A percentile compares a stretch with the other conserved stretches of the same genome.
phyloP scores from a whole-genome alignment of 2,797 vertebrate species.

The Enteromius radiatus region DNA sequence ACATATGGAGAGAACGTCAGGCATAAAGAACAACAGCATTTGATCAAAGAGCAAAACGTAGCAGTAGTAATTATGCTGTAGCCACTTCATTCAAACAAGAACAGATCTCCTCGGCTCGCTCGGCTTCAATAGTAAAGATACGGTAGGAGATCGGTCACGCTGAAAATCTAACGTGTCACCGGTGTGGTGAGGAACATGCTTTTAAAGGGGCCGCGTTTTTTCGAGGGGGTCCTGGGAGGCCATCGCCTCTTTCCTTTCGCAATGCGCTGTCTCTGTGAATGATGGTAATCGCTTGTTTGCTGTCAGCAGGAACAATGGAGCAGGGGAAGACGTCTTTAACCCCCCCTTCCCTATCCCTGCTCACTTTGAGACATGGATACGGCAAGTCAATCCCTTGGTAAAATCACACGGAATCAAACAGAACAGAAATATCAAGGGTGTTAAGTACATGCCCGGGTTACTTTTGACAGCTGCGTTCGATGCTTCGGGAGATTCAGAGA shows the following conservation, averaged over 20 bases:
- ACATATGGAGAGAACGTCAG: slow-evolving; percentile 53
- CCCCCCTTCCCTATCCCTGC: slow-evolving; percentile 48
- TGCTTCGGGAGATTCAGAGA: slow-evolving; percentile 29
- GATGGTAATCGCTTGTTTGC: slow-evolving; percentile 73
- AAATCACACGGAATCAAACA: slow-evolving; percentile 63
- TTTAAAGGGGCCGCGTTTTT: slow-evolving; percentile 58
- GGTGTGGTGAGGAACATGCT: slow-evolving; percentile 56
- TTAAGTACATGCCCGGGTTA: slow-evolving; percentile 55
- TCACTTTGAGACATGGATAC: slow-evolving; percentile 56
- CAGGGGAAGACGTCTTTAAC: slow-evolving; percentile 61
- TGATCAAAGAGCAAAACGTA: slow-evolving; percentile 69
- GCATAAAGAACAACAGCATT: slow-evolving; percentile 56
- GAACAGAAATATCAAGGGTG: slow-evolving; percentile 58
- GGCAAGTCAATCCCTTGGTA: slow-evolving; percentile 63
- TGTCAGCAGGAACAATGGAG: slow-evolving; percentile 66
- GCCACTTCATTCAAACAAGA: slow-evolving; percentile 66
- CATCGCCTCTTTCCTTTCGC: slow-evolving; percentile 56
- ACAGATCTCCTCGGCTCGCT: slow-evolving; percentile 46
- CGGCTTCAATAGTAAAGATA: slow-evolving; percentile 54
- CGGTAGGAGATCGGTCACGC: slow-evolving; percentile 51
- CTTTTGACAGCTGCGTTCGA: slow-evolving; percentile 54
- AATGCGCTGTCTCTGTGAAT: slow-evolving; percentile 71
- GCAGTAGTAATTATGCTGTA: slow-evolving; percentile 64
- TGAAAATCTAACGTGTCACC: slow-evolving; percentile 62
- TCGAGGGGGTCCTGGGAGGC: slow-evolving; percentile 59